Percentiles rank a stretch among this genome's conserved stretches.
phyloP scores from a whole-genome alignment of 1,140 invertebrate genomes.

The Onthophagus taurus region DNA sequence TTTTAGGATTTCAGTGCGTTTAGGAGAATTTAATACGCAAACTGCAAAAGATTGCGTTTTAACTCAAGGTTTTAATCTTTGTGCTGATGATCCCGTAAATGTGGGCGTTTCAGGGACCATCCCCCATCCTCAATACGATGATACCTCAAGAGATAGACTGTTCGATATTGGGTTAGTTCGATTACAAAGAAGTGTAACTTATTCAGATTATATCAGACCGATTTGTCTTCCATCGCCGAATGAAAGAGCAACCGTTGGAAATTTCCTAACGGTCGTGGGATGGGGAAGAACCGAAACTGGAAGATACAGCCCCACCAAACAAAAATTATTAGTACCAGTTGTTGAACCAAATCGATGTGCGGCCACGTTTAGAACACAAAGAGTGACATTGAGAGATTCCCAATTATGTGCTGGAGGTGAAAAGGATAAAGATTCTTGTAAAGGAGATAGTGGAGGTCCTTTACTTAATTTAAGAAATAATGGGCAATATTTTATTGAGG shows the following conservation, averaged over 20 bases:
- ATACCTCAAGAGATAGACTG: constrained; percentile 18
- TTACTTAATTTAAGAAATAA: not conserved
- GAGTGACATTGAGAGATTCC: constrained; percentile 31
- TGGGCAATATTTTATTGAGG: constrained; percentile 39
- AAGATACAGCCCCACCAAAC: constrained; percentile 35
- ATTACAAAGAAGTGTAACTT: constrained; percentile 18
- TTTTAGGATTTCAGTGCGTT: constrained; percentile 44
- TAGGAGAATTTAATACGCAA: constrained; percentile 51
- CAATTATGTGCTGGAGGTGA: constrained; percentile 56
- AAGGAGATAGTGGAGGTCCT: constrained; percentile 21
- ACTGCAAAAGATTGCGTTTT: constrained; percentile 47
- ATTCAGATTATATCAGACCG: constrained; percentile 45
- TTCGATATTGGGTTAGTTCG: constrained; percentile 32
- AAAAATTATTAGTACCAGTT: constrained; percentile 39
- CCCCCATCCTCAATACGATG: constrained; percentile 27
- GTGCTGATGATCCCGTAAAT: constrained; percentile 26
- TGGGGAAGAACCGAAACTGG: constrained; percentile 52
- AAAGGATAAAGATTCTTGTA: constrained; percentile 54
- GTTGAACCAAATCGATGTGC: constrained; percentile 37
- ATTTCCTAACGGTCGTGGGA: constrained; percentile 46
- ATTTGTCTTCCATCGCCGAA: constrained; percentile 52
- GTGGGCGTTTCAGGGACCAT: constrained; percentile 26
- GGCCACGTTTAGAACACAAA: constrained; percentile 37
- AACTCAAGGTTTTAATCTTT: constrained; percentile 23
- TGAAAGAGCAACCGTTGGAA: constrained; percentile 26